Evolutionary conservation across 2,888 invertebrate species (phyloP), one percentile per base, ranked within the genome.

Genomic region (Cheilosia soror): DNA sequence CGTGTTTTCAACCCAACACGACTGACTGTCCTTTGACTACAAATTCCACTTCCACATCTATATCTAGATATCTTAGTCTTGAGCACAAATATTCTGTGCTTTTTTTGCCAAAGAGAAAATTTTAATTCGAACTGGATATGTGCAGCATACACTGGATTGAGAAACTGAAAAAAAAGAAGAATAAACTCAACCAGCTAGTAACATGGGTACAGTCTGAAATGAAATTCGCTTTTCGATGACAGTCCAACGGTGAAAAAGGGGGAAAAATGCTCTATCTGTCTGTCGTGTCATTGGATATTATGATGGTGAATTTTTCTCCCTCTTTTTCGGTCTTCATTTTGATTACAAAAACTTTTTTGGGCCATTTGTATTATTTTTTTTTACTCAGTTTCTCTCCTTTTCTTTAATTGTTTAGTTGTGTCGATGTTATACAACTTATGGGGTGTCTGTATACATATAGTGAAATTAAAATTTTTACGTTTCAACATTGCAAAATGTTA

Each of bases 121-220:
- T 47, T 15, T 4, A 53, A 15, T 51, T 60, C 62, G 5, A 57
- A 76, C 82, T 82, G 60, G 71, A 82, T 53, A 60, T 37, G 11
- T 53, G 40, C 65, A 71, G 55, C 58, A 20, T 66, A 40, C 44
- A 66, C 66, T 44, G 53, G 40, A 77, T 71, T 75, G 25, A 49
- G 11, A 27, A 2, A 27, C 11, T 20, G 20, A 20, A 20, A 2
- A 20, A 51, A 27, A 25, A n/a, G n/a, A 5, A 25, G 2, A 51
- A 51, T 11, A 29, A 79, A 40, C 51, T 49, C 51, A 66, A 53
- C 53, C 47, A 68, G 51, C 79, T 55, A 29, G 82, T 63, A 51
- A 84, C 63, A 69, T 44, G 40, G 44, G 78, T 84, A 79, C 75
- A 84, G 79, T 84, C 68, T 63, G 78, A 79, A 51, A 49, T 44